Evolutionary conservation across 2,888 invertebrate species (phyloP).

Genomic region (Melinaea menophilus): DNA sequence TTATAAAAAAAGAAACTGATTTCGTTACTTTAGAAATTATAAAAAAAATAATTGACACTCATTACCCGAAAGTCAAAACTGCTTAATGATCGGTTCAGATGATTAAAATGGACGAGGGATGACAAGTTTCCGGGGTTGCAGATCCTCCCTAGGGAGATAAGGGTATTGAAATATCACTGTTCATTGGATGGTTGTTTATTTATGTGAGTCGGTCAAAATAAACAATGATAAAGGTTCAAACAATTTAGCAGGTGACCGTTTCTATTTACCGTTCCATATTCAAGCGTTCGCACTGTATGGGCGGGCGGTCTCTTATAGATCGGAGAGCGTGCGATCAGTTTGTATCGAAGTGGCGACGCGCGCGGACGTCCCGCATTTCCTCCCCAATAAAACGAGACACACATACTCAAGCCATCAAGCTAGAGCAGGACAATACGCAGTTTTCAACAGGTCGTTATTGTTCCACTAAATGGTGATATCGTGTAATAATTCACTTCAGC

Average conservation of each 20-base stretch:
- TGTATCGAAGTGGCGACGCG: constrained; percentile 62
- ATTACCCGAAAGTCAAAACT: constrained; percentile 1
- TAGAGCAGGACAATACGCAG: constrained; percentile 58
- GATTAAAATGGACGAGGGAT: background rate
- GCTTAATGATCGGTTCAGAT: background rate
- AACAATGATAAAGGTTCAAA: background rate
- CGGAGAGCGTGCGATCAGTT: constrained; percentile 62
- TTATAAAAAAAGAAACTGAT: too few species aligned
- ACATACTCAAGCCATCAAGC: constrained; percentile 44
- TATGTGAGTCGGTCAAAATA: background rate
- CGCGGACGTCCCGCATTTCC: constrained; percentile 59
- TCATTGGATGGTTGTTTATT: background rate
- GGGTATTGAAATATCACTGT: background rate
- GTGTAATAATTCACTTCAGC: constrained; percentile 62
- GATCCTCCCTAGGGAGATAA: background rate
- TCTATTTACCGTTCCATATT: constrained; percentile 71
- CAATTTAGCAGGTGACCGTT: constrained; percentile 51
- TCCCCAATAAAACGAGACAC: constrained; percentile 50
- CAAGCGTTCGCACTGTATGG: constrained; percentile 51
- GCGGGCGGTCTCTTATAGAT: constrained; percentile 65
- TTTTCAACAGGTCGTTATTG: constrained; percentile 76
- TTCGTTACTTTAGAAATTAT: too few species aligned
- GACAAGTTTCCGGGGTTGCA: background rate
- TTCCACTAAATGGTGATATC: constrained; percentile 66
- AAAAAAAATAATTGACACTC: background rate